Evolutionary conservation across 2,113 vertebrate species (phyloP), one percentile per base, ranked within the genome.

Genomic region (Cervus canadensis): DNA sequence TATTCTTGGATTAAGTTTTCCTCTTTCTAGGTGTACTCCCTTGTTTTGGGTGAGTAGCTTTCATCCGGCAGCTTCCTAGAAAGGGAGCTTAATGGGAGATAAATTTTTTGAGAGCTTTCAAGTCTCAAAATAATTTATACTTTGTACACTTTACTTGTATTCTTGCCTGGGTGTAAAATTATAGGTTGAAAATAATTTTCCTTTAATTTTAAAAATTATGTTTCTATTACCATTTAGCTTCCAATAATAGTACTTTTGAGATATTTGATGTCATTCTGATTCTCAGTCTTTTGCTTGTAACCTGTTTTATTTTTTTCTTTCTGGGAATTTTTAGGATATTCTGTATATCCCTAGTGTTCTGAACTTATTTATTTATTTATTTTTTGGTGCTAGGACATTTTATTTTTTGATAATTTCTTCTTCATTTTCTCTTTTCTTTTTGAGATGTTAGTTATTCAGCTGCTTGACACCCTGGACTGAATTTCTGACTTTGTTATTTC

Each of bases 241-340:
- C 25, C 6, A 83, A 14, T n/a, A 82, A 14, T 83, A 30, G 9
- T 62, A 83, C 33, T 95, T 91, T 76, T 62, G 48, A 56, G 21
- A 96, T 94, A 78, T 87, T 36, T 87, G 23, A 84, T 36, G 9
- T 36, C 25, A 8, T 64, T 94, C 26, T 86, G 36, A 67, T 43
- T 92, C 74, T 90, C 28, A 67, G 3, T 60, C 17, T 84, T 96
- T 96, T 95, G 23, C 48, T 60, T 88, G 4, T 81, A 54, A 79
- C 52, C 43, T 91, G 5, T 91, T 95, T 87, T 60, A 28, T 91
- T 93, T 81, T 91, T 87, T 97, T 89, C 45, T 71, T 86, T 88
- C 64, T 94, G 19, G 59, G 67, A 89, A 25, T 81, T 91, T 64
- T 85, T 88, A 93, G 25, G 11, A 13, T 57, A 89, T 81, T 17